Evolutionary conservation across 2,113 vertebrate species (phyloP), one percentile per base, ranked within the genome.

Genomic region (Menura novaehollandiae): DNA sequence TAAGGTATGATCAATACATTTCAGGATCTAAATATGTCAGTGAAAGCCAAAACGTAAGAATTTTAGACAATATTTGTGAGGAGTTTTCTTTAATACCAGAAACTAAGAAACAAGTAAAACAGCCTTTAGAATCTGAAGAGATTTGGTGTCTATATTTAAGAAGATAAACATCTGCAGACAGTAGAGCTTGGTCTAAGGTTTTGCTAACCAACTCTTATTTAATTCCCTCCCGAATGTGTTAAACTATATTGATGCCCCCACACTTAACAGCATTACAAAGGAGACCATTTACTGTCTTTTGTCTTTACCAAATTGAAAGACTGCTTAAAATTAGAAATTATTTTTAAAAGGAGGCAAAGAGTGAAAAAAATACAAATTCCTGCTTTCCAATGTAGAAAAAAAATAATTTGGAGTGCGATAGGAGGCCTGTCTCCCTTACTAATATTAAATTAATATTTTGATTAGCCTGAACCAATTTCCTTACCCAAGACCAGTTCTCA

Each of bases 1-100:
- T 96, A 85, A 98, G 94, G 95, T 41, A 93, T 17, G 67, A 93
- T 76, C 93, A 37, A 86, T 95, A 78, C 47, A 47, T 69, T 84
- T 87, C 37, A 91, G 76, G 88, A 94, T 90, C 90, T 89, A 73
- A 96, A 93, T 79, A 84, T 5, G 10, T 58, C 92, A 91, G 33
- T 32, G 67, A 91, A 95, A 91, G 85, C 7, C 5, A 75, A 56
- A 91, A 76, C 3, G 0, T 27, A 67, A 82, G 78, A 91, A 67
- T 35, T 90, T 90, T 33, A 46, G 43, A 44, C 12, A 85, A 51
- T 76, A 59, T 82, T 77, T 64, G 4, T 39, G 33, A 93, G 62
- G 71, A n/a, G 11, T 55, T 80, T 63, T 55, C 68, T 95, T 41
- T 43, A 60, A 52, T n/a, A 60, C 73, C 33, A 60, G 64, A 89